Conservation (phyloP, 2,888 invertebrate species). For the Eupithecia pulchellata region DNA sequence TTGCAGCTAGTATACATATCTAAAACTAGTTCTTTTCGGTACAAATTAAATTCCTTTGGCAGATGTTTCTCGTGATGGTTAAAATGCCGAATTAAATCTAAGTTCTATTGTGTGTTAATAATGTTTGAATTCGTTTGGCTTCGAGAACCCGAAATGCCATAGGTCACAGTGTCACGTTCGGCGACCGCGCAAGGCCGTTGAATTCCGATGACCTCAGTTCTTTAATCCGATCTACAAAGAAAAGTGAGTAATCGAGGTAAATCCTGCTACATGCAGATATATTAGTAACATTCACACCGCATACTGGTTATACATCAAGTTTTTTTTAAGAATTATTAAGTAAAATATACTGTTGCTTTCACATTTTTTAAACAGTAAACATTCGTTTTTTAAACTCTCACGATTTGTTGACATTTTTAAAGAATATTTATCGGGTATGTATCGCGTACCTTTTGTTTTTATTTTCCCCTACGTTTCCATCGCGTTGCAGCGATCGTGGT, state of each 20-base stretch:
- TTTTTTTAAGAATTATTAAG: no score
- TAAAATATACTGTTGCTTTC: background rate
- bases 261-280: slow-evolving; percentile 36
- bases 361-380: background rate
- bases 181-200: slow-evolving; percentile 82
- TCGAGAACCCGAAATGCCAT: slow-evolving; percentile 65
- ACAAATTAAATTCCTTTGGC: slow-evolving; percentile 6
- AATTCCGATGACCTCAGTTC: slow-evolving; percentile 79
- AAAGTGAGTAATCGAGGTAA: slow-evolving; percentile 52
- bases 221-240: slow-evolving; percentile 55
- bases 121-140: slow-evolving; percentile 39
- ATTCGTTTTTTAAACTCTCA: no score
- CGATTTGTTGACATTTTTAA: no score
- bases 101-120: background rate
- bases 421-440: no score
- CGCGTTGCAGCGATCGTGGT: no score
- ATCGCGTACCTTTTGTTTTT: no score
- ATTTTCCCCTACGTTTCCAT: no score
- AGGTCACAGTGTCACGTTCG: slow-evolving; percentile 71
- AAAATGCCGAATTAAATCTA: background rate
- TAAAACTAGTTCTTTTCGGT: background rate
- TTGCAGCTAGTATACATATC: no score
- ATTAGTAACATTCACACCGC: background rate
- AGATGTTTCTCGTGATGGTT: background rate
- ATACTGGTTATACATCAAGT: background rate